Conservation (phyloP, 2,797 vertebrate genomes). For the Pagetopsis macropterus region DNA sequence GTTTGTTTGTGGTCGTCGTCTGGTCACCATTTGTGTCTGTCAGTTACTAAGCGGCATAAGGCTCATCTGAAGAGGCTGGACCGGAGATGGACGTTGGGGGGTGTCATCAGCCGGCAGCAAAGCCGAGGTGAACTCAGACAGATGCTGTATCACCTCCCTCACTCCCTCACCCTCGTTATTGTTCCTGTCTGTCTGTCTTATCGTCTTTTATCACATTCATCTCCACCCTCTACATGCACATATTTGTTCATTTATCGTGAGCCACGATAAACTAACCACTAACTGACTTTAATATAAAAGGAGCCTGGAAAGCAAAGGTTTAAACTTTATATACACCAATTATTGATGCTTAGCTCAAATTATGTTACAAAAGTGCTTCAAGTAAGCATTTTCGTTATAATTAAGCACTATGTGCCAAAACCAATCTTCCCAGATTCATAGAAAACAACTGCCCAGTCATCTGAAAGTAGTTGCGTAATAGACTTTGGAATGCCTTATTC, state of each 20-base stretch:
- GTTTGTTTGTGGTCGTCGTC: constrained; percentile 59
- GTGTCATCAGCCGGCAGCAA: constrained; percentile 99
- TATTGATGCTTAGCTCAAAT: constrained; percentile 55
- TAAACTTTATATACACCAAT: constrained; percentile 56
- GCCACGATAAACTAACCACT: constrained; percentile 66
- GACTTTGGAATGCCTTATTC: constrained; percentile 56
- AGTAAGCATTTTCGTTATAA: constrained; percentile 53
- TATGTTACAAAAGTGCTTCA: constrained; percentile 38
- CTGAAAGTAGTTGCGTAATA: constrained; percentile 65
- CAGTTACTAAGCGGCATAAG: constrained; percentile 99
- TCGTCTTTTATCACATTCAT: constrained; percentile 58
- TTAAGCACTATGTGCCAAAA: constrained; percentile 55
- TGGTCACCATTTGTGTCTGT: constrained; percentile 73
- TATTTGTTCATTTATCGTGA: constrained; percentile 56
- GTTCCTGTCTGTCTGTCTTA: constrained; percentile 31
- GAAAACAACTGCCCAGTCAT: constrained; percentile 37
- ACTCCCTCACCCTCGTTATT: constrained; percentile 29
- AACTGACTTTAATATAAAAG: constrained; percentile 57
- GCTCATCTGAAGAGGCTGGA: constrained; percentile 99
- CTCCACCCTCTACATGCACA: constrained; percentile 34
- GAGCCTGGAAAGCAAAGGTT: constrained; percentile 51
- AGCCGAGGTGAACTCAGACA: constrained; percentile 95
- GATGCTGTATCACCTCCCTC: constrained; percentile 58
- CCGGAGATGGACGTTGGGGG: constrained; percentile 99
- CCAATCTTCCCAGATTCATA: constrained; percentile 53